These are phyloP conservation scores for Botia kubotai DNA, from an alignment of 2,797 vertebrate genomes.

Conservation along the genomic window DNA sequence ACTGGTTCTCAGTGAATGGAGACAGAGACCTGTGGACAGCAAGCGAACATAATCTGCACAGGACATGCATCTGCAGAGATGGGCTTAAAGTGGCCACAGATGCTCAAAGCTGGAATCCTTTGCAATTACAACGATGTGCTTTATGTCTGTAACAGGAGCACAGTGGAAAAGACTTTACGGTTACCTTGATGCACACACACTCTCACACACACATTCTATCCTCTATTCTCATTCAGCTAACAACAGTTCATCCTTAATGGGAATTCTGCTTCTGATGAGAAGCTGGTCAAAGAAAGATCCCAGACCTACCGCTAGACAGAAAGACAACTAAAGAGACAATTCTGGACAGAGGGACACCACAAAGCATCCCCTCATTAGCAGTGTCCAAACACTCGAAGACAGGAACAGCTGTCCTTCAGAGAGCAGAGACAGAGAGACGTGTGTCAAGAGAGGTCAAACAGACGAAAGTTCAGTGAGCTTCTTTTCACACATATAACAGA, in stretches of 20 bases:
- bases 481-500: conserved; percentile 36
- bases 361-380: conserved; percentile 64
- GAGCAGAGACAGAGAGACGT: conserved; percentile 47
- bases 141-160: conserved; percentile 43
- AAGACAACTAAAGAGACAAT: conserved; percentile 59
- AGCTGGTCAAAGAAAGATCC: conserved; percentile 48
- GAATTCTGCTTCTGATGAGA: conserved; percentile 58
- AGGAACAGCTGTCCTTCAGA: conserved; percentile 62
- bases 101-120: conserved; percentile 47
- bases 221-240: conserved; percentile 59
- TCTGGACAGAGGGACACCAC: conserved; percentile 56
- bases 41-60: conserved; percentile 53
- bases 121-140: conserved; percentile 56
- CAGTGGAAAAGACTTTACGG: conserved; percentile 28
- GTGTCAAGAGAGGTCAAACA: conserved; percentile 62
- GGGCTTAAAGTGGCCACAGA: conserved; percentile 57
- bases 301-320: conserved; percentile 48
- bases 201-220: conserved; percentile 43
- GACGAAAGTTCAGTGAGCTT: conserved; percentile 51
- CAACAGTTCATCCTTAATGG: conserved; percentile 47
- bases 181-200: conserved; percentile 41
- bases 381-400: conserved; percentile 63
- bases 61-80: conserved; percentile 56
- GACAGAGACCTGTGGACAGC: conserved; percentile 8
- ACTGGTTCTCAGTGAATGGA: conserved; percentile 23